Base-by-base conservation (phyloP, 2,797 vertebrate species). In the Pogoniulus pusillus region DNA sequence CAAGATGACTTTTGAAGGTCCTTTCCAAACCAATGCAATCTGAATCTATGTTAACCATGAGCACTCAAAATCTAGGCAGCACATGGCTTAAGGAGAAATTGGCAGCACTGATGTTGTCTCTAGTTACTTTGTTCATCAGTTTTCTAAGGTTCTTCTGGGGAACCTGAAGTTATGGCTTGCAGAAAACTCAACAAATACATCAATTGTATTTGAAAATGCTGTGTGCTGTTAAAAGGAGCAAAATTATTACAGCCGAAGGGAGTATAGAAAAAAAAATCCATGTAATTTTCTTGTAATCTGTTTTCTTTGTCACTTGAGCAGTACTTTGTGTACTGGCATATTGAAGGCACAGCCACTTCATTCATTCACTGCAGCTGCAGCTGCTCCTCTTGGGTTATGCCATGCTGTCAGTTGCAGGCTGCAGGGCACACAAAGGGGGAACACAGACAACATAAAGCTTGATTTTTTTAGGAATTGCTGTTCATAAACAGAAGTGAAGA, bases 281-380 rank as follows among this genome's bases (percentile, higher is more conserved):
- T 69, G 66, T 78, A 80, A 58, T 93, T 90, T 88, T 71, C 58
- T 73, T 77, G 80, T 73, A 69, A 81, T 65, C 66, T 86, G 58
- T 53, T 88, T 89, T 51, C 30, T 96, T 92, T 92, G 81, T 90
- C 53, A 43, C 53, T 81, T 39, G 80, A 92, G n/a, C 4, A 4
- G 76, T 65, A 70, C 39, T 92, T 79, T 83, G 89, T 94, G 39
- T 45, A 23, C 47, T 53, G 68, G 83, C 87, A 49, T 30, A 84
- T 35, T 75, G 88, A 83, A 86, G 75, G 58, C 79, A 27, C 43
- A 80, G 62, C 49, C 75, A 10, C 39, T 82, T 90, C 79, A 60
- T 82, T 90, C 79, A 60, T 54, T 60, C 58, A 34, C 24, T 55
- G 49, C 87, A 89, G 94, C 66, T 84, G 75, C 75, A 89, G 82